Evolutionary conservation across 2,888 invertebrate species (phyloP).

Genomic region (Ephialtes manifestator): DNA sequence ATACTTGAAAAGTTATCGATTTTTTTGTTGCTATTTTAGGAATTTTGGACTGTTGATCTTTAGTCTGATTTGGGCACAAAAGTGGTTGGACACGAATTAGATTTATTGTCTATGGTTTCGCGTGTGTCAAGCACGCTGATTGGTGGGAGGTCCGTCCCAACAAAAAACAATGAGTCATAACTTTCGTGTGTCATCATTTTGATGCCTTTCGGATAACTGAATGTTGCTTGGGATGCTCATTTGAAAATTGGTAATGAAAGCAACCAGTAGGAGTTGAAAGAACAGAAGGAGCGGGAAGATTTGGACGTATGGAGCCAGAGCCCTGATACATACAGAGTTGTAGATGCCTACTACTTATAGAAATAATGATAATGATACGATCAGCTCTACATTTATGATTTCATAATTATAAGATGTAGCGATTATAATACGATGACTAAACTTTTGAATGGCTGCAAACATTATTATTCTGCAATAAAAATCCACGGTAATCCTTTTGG

Average conservation of each 20-base stretch:
- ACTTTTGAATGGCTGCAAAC: too few relatives aligned
- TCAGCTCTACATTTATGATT: too few relatives aligned
- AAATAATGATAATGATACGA: too few relatives aligned
- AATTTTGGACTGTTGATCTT: neutral
- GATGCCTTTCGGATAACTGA: too few relatives aligned
- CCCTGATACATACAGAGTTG: too few relatives aligned
- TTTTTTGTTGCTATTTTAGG: constrained; percentile 1
- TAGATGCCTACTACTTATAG: too few relatives aligned
- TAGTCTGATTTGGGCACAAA: constrained; percentile 1
- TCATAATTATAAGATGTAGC: too few relatives aligned
- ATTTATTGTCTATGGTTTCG: constrained; percentile 1
- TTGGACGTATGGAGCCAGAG: neutral
- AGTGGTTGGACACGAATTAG: neutral
- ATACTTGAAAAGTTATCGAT: neutral
- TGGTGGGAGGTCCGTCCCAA: neutral
- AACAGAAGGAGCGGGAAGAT: neutral
- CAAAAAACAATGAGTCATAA: neutral
- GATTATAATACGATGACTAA: too few relatives aligned
- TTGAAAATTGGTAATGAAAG: neutral
- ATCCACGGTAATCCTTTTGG: too few relatives aligned
- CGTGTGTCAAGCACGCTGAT: neutral
- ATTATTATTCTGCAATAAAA: too few relatives aligned
- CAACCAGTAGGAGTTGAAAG: neutral
- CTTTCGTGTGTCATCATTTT: too few relatives aligned
- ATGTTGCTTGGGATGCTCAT: neutral